These are phyloP conservation scores for Oreotrochilus melanogaster DNA, from an alignment of 2,113 vertebrate species.

Conservation along the genomic window DNA sequence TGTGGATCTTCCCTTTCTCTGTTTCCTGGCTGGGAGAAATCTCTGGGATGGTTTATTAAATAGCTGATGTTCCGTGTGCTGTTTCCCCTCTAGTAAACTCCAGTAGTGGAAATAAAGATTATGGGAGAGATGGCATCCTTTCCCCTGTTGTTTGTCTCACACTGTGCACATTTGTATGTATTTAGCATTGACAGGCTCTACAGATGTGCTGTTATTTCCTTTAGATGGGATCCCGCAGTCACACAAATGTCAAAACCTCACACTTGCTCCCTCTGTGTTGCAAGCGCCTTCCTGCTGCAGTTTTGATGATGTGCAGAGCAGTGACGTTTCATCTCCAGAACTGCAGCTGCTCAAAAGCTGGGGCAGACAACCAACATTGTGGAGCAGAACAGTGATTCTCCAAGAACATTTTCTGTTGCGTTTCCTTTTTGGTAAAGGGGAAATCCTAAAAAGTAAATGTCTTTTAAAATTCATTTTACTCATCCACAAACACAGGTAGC, in stretches of 20 bases:
- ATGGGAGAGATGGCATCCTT: background rate
- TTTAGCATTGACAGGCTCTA: background rate
- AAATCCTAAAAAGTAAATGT: background rate
- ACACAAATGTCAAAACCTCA: background rate
- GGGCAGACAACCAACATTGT: fast-evolving
- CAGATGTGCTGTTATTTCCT: background rate
- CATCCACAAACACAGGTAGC: background rate
- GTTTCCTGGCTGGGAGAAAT: background rate
- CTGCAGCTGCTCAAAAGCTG: background rate
- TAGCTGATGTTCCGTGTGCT: background rate
- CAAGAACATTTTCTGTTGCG: background rate
- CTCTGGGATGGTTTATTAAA: background rate
- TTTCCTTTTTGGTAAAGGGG: background rate
- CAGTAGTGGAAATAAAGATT: background rate
- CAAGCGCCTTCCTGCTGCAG: background rate
- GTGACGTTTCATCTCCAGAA: background rate
- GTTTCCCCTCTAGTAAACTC: background rate
- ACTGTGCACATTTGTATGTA: background rate
- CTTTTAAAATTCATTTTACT: background rate
- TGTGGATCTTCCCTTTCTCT: background rate
- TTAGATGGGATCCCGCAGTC: background rate
- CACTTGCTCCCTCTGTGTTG: background rate
- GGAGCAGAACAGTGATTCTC: background rate
- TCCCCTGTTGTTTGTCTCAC: background rate
- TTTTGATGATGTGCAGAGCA: background rate